A percentile compares a stretch with the other conserved stretches of the same genome.
These are phyloP conservation scores for Drosophila nigricruria DNA, from an alignment of 2,888 invertebrate genomes.

Conservation along the genomic window DNA sequence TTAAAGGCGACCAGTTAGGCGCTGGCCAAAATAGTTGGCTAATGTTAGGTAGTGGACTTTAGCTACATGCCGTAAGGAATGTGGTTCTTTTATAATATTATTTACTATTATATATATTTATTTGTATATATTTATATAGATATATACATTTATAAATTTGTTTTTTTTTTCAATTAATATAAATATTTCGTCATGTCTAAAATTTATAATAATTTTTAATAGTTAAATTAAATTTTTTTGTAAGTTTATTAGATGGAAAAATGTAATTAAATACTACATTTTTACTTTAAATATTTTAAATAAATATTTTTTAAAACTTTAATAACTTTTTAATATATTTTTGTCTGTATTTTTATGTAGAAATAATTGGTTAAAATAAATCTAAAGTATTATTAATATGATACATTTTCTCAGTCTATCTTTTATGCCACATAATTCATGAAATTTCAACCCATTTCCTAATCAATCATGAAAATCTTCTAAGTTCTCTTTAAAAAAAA, in stretches of 20 bases:
- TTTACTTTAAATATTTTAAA: no score
- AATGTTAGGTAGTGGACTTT: neutral
- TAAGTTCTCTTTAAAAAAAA: neutral
- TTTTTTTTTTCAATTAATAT: no score
- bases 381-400: neutral
- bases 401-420: neutral
- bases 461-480: neutral
- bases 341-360: neutral
- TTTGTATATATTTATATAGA: neutral
- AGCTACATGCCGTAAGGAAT: neutral
- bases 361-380: no score
- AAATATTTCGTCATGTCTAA: no score
- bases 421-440: neutral
- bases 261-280: no score
- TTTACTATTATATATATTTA: neutral
- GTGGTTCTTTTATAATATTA: neutral
- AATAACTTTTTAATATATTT: neutral
- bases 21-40: conserved; percentile 31
- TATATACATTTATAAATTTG: neutral
- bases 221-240: no score
- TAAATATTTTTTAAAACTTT: no score
- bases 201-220: no score
- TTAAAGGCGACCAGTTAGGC: conserved; percentile 51
- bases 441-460: neutral
- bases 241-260: no score